Evolutionary conservation across 2,888 invertebrate species (phyloP).

Genomic region (Nymphalis c-album): DNA sequence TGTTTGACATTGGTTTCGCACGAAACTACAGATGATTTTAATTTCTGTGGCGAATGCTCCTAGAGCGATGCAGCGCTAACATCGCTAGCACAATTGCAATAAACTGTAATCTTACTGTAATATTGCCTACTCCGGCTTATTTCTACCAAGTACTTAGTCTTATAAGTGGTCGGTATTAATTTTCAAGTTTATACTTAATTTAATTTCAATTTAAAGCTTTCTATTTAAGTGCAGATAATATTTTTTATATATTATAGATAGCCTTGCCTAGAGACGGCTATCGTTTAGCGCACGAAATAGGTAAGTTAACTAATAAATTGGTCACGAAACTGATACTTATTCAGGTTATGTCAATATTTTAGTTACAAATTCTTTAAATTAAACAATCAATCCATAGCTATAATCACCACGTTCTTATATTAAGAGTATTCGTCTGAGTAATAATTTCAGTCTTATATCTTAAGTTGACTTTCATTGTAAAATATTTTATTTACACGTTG

Average conservation of each 20-base stretch:
- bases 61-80: slow-evolving; percentile 47
- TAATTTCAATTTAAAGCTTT: not conserved
- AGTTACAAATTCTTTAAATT: no score
- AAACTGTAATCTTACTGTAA: slow-evolving; percentile 4
- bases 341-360: no score
- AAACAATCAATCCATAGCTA: no score
- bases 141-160: not conserved
- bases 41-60: slow-evolving; percentile 54
- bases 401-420: no score
- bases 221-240: not conserved
- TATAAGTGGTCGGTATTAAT: not conserved
- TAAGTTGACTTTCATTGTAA: not conserved
- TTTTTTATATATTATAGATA: no score
- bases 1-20: slow-evolving; percentile 35
- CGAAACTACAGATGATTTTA: slow-evolving; percentile 47
- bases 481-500: not conserved
- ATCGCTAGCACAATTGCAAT: slow-evolving; percentile 19
- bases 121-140: slow-evolving; percentile 15
- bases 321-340: no score
- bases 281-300: no score
- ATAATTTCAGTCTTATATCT: not conserved
- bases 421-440: no score
- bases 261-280: no score
- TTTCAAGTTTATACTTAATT: not conserved
- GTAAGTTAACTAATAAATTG: no score